These are phyloP conservation scores for Tetheella fluctuosa DNA, from an alignment of 2,888 invertebrate species.

Conservation along the genomic window DNA sequence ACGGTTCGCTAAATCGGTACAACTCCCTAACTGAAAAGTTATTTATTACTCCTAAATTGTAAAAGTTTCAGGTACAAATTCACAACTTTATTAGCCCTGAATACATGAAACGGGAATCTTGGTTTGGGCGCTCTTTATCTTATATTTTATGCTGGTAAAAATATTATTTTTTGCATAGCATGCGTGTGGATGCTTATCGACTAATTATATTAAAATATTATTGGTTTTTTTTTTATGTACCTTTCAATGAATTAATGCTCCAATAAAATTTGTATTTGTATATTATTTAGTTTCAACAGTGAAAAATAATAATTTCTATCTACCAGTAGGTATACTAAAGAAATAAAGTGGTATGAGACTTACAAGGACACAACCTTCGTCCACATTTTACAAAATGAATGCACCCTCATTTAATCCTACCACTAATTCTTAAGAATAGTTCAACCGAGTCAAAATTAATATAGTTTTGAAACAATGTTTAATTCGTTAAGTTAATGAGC, in stretches of 20 bases:
- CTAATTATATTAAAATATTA: background rate
- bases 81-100: conserved; percentile 45
- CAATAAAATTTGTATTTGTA: no score
- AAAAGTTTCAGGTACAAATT: conserved; percentile 50
- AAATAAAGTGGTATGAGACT: no score
- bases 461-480: conserved; percentile 3
- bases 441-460: background rate
- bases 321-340: background rate
- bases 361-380: background rate
- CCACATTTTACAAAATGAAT: background rate
- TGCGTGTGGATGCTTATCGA: background rate
- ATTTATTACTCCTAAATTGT: conserved; percentile 50
- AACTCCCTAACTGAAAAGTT: conserved; percentile 44
- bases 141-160: background rate
- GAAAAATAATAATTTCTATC: background rate
- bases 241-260: background rate
- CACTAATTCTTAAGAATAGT: background rate
- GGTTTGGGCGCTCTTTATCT: background rate
- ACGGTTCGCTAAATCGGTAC: conserved; percentile 21
- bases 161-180: background rate
- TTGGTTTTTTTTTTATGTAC: background rate
- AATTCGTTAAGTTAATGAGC: conserved; percentile 8
- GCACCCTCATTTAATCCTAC: background rate
- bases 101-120: conserved; percentile 35
- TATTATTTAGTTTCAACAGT: no score